These are phyloP conservation scores for Sebastes fasciatus DNA, from an alignment of 2,113 vertebrate species.

Conservation along the genomic window DNA sequence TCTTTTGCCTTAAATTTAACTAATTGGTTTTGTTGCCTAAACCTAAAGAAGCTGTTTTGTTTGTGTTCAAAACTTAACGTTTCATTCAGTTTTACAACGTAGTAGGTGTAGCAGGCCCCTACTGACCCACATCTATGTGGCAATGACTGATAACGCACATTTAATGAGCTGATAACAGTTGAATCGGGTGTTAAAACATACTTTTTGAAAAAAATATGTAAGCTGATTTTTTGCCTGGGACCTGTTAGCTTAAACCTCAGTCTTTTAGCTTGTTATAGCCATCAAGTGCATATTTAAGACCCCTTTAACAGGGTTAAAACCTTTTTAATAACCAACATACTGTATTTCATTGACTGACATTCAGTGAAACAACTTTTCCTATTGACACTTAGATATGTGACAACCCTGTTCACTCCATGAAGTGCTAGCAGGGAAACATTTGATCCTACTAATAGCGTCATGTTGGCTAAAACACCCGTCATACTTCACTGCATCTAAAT, in stretches of 20 bases:
- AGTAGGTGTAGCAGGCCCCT: no score
- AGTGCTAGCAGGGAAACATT: not conserved
- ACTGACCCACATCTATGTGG: no score
- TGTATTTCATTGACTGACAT: not conserved
- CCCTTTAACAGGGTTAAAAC: not conserved
- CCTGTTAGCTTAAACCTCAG: not conserved
- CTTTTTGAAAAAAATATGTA: not conserved
- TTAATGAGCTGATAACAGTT: no score
- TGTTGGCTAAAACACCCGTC: not conserved
- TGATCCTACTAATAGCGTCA: not conserved
- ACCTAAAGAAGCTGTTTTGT: no score
- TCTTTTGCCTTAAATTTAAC: no score
- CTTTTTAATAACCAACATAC: not conserved
- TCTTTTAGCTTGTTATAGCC: not conserved
- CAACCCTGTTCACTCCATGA: not conserved
- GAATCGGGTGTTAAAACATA: not conserved
- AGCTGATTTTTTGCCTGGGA: not conserved
- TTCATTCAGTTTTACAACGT: no score
- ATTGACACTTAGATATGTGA: not conserved
- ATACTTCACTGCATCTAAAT: conserved; percentile 12
- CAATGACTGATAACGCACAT: no score
- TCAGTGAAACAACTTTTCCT: not conserved
- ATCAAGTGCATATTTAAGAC: not conserved
- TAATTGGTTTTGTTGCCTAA: no score
- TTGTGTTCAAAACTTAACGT: no score